phyloP scores from a whole-genome alignment of 2,888 invertebrate genomes.

The Drosophila lacicola region DNA sequence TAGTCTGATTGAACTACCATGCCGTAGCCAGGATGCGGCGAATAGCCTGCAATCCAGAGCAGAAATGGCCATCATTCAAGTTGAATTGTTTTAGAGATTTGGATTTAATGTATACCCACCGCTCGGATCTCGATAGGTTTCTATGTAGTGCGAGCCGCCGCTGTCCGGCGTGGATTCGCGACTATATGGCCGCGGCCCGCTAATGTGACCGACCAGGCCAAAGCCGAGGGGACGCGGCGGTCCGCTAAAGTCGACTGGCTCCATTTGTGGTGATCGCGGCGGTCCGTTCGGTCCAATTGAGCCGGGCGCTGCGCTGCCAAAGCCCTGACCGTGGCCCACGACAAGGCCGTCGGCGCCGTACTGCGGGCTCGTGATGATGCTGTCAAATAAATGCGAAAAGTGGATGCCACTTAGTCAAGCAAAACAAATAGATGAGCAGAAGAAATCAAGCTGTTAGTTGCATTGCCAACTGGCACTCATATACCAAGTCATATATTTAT shows the following conservation, averaged over 20 bases:
- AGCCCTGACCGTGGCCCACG: constrained; percentile 86
- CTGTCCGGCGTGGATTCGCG: constrained; percentile 95
- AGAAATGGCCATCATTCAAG: neutral
- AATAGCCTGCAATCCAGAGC: constrained; percentile 88
- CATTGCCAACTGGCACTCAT: too few relatives aligned
- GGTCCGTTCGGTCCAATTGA: constrained; percentile 82
- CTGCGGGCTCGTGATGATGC: constrained; percentile 87
- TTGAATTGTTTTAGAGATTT: too few relatives aligned
- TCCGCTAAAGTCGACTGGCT: constrained; percentile 90
- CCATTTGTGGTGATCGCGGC: constrained; percentile 88
- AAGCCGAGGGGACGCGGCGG: constrained; percentile 89
- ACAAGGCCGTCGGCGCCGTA: constrained; percentile 86
- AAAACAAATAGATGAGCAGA: neutral
- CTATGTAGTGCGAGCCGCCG: constrained; percentile 94
- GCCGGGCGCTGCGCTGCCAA: constrained; percentile 85
- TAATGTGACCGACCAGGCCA: constrained; percentile 86
- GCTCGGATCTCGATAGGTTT: constrained; percentile 93
- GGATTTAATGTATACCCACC: constrained; percentile 86
- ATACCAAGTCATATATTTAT: too few relatives aligned
- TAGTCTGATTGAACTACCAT: constrained; percentile 93
- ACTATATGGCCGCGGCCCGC: constrained; percentile 90
- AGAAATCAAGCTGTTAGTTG: neutral
- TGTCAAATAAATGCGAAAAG: constrained; percentile 20
- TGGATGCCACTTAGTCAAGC: too few relatives aligned
- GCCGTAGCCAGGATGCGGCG: constrained; percentile 94